phyloP scores from a whole-genome alignment of 2,797 vertebrate genomes.

The Enteromius afrohamiltoni region DNA sequence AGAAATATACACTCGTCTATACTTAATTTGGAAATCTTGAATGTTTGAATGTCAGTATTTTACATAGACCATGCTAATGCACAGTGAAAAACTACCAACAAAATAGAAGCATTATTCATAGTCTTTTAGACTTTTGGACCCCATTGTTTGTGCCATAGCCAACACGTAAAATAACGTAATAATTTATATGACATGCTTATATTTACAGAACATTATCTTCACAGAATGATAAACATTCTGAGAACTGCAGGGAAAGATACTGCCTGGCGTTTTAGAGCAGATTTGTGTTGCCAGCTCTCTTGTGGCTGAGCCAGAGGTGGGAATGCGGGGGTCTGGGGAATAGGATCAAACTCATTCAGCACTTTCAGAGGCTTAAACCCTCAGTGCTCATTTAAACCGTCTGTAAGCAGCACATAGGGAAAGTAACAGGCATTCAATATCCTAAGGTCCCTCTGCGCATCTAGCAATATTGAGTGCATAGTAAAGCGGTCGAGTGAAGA shows the following conservation, averaged over 20 bases:
- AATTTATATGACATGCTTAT: neutral
- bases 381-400: conserved; percentile 52
- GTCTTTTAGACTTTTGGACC: neutral
- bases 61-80: neutral
- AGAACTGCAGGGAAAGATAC: neutral
- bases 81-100: neutral
- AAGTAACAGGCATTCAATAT: conserved; percentile 60
- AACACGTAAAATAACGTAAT: neutral
- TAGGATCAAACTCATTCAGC: conserved; percentile 56
- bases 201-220: neutral
- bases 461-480: conserved; percentile 60
- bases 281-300: conserved; percentile 26
- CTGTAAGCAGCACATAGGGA: conserved; percentile 54
- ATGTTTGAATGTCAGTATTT: neutral
- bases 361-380: conserved; percentile 51
- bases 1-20: neutral
- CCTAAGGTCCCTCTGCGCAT: conserved; percentile 49
- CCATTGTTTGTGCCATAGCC: neutral
- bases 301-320: conserved; percentile 23
- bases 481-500: conserved; percentile 46
- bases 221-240: neutral
- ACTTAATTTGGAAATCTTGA: neutral
- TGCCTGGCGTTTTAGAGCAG: conserved; percentile 19
- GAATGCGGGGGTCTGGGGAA: conserved; percentile 44
- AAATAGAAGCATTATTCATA: neutral